Conservation (phyloP, 2,888 invertebrate species). For the Epistrophella euchroma region DNA sequence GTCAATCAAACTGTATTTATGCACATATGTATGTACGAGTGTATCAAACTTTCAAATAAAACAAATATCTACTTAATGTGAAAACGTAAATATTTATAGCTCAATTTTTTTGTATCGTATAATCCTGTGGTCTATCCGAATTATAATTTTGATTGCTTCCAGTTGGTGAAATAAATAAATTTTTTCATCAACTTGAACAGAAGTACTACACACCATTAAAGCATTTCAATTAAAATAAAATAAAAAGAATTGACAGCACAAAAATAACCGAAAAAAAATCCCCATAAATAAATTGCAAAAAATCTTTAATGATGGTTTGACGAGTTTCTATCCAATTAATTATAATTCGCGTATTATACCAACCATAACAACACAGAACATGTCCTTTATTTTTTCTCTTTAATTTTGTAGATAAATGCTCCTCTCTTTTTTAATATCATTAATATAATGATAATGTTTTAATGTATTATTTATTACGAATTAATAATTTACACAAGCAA, state of each 20-base stretch:
- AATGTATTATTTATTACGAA: constrained; percentile 47
- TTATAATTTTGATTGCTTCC: neutral
- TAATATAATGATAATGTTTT: constrained; percentile 40
- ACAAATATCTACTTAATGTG: no score
- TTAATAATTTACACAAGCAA: constrained; percentile 64
- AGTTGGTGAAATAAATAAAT: neutral
- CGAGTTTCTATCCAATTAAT: constrained; percentile 47
- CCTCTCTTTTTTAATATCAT: constrained; percentile 32
- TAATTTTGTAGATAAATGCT: neutral
- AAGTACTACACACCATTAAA: neutral
- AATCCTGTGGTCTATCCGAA: neutral
- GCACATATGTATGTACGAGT: no score
- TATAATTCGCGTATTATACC: constrained; percentile 36
- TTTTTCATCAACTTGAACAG: neutral
- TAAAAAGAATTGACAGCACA: neutral
- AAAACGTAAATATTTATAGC: neutral
- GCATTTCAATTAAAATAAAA: neutral
- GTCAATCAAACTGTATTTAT: no score
- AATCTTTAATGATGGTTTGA: neutral
- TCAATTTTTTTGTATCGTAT: neutral
- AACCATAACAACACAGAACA: neutral
- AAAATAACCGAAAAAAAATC: neutral
- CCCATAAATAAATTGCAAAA: neutral
- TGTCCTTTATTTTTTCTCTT: neutral
- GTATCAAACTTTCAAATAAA: no score